Percentiles rank a stretch among this genome's conserved stretches.
Evolutionary conservation across 2,113 vertebrate genomes (phyloP).

Genomic region (Choloepus hoffmanni): DNA sequence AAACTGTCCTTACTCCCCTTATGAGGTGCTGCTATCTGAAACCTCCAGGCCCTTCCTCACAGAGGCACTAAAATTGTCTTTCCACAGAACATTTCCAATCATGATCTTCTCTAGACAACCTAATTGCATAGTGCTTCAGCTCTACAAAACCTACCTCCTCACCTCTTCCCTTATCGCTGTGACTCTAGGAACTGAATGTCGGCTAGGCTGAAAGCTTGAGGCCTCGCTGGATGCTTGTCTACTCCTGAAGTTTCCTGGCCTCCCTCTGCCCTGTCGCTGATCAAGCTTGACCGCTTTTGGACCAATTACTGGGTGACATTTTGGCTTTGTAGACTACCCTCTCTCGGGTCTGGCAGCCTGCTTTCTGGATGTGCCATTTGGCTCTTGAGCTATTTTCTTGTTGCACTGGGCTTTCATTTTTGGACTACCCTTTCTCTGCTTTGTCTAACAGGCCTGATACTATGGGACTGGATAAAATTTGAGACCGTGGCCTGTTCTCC

Average conservation of each 20-base stretch:
- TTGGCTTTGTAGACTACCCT: constrained; percentile 45
- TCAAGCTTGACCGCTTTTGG: not conserved
- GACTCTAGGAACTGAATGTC: not conserved
- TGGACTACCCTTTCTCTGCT: constrained; percentile 18
- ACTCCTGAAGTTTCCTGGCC: not conserved
- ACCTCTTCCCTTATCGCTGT: not conserved
- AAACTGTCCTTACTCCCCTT: not conserved
- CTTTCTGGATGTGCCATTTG: constrained; percentile 61
- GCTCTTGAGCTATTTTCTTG: constrained; percentile 40
- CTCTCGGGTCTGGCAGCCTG: constrained; percentile 28
- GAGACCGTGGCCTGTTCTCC: not conserved
- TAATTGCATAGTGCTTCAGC: not conserved
- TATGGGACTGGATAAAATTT: not conserved
- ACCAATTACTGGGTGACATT: not conserved
- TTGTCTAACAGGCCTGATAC: not conserved
- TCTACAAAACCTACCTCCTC: not conserved
- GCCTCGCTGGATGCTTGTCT: not conserved
- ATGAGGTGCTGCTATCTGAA: not conserved
- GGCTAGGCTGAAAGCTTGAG: not conserved
- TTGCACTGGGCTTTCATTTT: constrained; percentile 61
- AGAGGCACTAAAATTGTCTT: not conserved
- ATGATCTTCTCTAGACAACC: not conserved
- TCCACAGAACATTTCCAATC: not conserved
- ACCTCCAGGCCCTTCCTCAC: not conserved
- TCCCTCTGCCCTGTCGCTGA: constrained; percentile 16